Conservation (phyloP, 2,797 vertebrate species). For the Monodelphis domestica region DNA sequence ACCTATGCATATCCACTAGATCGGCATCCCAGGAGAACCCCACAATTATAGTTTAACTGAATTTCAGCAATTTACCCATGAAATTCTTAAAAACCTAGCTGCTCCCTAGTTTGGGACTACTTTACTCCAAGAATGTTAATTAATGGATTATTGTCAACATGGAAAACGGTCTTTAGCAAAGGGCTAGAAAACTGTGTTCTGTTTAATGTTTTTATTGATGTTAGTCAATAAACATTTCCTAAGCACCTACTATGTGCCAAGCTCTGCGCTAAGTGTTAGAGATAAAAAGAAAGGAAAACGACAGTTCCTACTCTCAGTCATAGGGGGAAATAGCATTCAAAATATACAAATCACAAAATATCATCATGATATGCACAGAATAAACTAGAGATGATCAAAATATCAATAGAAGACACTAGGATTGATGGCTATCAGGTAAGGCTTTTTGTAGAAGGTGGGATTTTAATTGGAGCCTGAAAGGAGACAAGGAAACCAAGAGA, state of each 20-base stretch:
- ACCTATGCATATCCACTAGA: background rate
- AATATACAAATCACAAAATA: background rate
- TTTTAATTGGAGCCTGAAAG: too few relatives aligned
- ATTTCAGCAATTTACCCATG: background rate
- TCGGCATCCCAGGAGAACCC: background rate
- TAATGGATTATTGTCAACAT: background rate
- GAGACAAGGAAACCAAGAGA: background rate
- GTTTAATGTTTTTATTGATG: background rate
- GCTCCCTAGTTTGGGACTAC: background rate
- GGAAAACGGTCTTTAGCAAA: background rate
- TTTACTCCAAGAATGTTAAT: background rate
- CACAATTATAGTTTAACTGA: background rate
- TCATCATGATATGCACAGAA: background rate
- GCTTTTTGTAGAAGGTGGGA: too few relatives aligned
- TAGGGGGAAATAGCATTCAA: background rate
- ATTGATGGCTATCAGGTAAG: background rate
- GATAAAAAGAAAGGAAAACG: background rate
- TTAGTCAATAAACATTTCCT: background rate
- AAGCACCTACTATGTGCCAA: background rate
- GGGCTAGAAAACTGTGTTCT: background rate
- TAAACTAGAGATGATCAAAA: background rate
- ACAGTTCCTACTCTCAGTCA: background rate
- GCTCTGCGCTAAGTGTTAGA: background rate
- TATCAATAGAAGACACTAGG: background rate
- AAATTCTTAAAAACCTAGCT: background rate